A percentile compares a stretch with the other conserved stretches of the same genome.
These are phyloP conservation scores for Meganola albula DNA, from an alignment of 2,888 invertebrate species.

Conservation along the genomic window DNA sequence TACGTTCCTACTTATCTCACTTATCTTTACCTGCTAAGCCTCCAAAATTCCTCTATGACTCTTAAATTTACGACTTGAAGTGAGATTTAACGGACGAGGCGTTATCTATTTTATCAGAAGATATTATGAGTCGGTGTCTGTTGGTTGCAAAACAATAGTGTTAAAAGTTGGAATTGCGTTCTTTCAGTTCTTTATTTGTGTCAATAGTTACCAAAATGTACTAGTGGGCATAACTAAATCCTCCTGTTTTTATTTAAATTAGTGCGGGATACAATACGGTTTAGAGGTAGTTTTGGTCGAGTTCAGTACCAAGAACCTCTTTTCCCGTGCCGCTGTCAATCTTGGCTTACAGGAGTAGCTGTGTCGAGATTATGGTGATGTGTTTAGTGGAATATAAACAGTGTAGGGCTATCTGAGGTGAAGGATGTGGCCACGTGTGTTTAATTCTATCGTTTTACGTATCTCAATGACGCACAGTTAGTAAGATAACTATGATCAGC, in stretches of 20 bases:
- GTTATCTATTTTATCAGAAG: slow-evolving; percentile 72
- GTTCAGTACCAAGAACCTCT: no score
- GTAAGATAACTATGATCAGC: slow-evolving; percentile 24
- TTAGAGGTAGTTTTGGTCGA: no score
- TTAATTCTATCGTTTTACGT: slow-evolving; percentile 37
- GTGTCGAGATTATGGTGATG: no score
- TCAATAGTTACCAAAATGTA: no score
- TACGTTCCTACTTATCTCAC: slow-evolving; percentile 65
- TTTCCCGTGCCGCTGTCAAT: no score
- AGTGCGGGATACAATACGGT: no score
- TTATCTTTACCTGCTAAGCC: slow-evolving; percentile 74
- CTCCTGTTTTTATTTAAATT: no score
- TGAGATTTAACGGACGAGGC: slow-evolving; percentile 63
- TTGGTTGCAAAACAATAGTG: slow-evolving; percentile 48
- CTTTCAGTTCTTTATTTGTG: slow-evolving; percentile 29
- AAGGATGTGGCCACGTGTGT: slow-evolving; percentile 28
- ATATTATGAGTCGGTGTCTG: slow-evolving; percentile 50
- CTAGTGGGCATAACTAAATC: no score
- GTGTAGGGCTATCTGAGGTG: slow-evolving; percentile 27
- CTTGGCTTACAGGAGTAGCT: no score
- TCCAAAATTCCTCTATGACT: slow-evolving; percentile 67
- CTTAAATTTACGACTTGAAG: slow-evolving; percentile 69
- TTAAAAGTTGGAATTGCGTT: slow-evolving; percentile 26
- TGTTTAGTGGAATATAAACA: slow-evolving; percentile 29
- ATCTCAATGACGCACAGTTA: slow-evolving; percentile 34